Percentiles rank a stretch among this genome's conserved stretches.
Evolutionary conservation across 1,140 invertebrate species (phyloP).

Genomic region (Caerostris darwini): DNA sequence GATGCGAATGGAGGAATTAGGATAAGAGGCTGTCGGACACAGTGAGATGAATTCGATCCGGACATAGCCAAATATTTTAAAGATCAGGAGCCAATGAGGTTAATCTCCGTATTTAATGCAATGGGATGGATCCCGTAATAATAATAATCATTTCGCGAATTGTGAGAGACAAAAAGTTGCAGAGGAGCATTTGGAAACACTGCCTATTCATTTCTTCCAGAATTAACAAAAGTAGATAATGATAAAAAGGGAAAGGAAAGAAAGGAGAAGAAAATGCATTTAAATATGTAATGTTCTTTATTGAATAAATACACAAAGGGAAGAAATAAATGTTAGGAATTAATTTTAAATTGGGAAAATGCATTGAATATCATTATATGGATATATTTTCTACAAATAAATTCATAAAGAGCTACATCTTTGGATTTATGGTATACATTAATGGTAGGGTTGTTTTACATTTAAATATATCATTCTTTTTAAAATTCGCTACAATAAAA

Average conservation of each 20-base stretch:
- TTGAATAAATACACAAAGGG: background rate
- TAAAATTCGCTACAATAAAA: too few relatives aligned
- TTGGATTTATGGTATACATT: background rate
- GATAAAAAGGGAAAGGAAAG: background rate
- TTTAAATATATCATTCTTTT: too few relatives aligned
- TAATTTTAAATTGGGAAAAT: background rate
- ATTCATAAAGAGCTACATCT: background rate
- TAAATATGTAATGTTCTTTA: background rate
- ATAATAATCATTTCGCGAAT: constrained; percentile 35
- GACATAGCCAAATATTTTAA: constrained; percentile 70
- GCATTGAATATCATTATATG: background rate
- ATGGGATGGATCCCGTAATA: constrained; percentile 36
- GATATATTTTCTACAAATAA: background rate
- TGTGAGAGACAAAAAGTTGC: background rate
- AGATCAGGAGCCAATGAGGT: constrained; percentile 69
- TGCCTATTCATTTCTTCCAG: background rate
- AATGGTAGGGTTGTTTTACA: too few relatives aligned
- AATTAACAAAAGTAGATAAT: background rate
- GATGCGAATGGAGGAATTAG: constrained; percentile 67
- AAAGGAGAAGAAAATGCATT: background rate
- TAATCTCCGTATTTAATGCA: constrained; percentile 70
- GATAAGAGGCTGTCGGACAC: constrained; percentile 58
- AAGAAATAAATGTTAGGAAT: constrained; percentile 12
- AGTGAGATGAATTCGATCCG: constrained; percentile 67
- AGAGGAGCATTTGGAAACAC: background rate